Conservation (phyloP, 2,113 vertebrate genomes). For the Clarias batrachus region DNA sequence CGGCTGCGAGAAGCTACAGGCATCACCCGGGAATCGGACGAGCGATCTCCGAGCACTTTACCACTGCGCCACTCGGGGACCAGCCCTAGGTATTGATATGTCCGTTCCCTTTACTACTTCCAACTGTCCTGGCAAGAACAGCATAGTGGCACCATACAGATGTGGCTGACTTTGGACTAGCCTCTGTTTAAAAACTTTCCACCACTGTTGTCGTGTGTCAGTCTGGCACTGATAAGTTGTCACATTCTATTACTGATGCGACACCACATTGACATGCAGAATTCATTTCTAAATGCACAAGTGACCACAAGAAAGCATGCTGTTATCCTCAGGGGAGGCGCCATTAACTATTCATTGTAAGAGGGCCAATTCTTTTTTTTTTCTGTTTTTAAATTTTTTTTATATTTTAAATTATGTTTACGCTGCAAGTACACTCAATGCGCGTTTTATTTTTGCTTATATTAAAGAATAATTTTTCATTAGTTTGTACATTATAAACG, state of each 20-base stretch:
- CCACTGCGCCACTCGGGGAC: too few relatives aligned
- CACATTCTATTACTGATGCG: not conserved
- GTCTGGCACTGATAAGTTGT: not conserved
- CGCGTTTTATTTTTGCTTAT: not conserved
- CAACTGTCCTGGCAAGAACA: not conserved
- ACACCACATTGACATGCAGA: not conserved
- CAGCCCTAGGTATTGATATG: too few relatives aligned
- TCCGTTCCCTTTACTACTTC: not conserved
- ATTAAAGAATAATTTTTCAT: not conserved
- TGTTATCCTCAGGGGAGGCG: not conserved
- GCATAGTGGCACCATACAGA: not conserved
- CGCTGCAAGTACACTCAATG: not conserved
- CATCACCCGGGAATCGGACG: too few relatives aligned
- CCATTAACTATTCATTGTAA: not conserved
- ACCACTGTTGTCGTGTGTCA: not conserved
- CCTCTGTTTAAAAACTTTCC: not conserved
- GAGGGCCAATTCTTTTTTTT: not conserved
- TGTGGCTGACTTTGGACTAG: not conserved
- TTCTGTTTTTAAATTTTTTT: not conserved
- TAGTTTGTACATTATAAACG: not conserved
- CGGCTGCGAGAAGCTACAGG: too few relatives aligned
- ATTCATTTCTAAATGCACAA: not conserved
- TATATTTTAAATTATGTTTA: not conserved
- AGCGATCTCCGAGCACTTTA: too few relatives aligned
- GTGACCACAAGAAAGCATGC: not conserved